Conservation (phyloP, 2,888 invertebrate species). For the Drosophila siamana region DNA sequence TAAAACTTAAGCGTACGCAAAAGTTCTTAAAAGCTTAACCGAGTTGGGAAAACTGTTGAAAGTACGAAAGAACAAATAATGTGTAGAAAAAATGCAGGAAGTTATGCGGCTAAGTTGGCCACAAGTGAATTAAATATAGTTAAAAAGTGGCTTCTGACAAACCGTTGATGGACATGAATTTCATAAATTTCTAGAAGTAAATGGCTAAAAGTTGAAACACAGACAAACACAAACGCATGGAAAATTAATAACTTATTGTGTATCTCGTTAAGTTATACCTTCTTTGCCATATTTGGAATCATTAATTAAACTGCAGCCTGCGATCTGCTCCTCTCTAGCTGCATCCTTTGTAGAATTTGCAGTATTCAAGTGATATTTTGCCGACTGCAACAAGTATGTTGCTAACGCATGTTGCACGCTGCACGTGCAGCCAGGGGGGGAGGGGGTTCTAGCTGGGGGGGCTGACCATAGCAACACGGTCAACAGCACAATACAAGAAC, state of each 20-base stretch:
- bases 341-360: slow-evolving; percentile 28
- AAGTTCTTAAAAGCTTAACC: not conserved
- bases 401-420: slow-evolving; percentile 65
- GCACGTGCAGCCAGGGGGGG: slow-evolving; percentile 8
- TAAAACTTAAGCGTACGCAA: slow-evolving; percentile 2
- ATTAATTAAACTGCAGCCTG: not conserved
- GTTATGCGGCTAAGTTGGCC: not conserved
- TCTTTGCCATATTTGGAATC: not conserved
- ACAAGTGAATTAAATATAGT: not conserved
- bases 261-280: too few species aligned
- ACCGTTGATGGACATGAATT: too few species aligned
- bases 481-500: slow-evolving; percentile 42
- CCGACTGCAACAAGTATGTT: slow-evolving; percentile 62
- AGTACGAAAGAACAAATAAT: not conserved
- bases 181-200: too few species aligned
- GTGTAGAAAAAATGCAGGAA: not conserved
- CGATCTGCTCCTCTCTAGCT: slow-evolving; percentile 32
- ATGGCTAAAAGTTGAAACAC: too few species aligned
- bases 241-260: too few species aligned
- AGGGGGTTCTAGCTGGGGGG: not conserved
- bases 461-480: slow-evolving; percentile 21
- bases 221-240: too few species aligned
- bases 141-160: too few species aligned
- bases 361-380: slow-evolving; percentile 47
- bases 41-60: not conserved